Evolutionary conservation across 2,113 vertebrate genomes (phyloP).

Genomic region (Axis porcinus): DNA sequence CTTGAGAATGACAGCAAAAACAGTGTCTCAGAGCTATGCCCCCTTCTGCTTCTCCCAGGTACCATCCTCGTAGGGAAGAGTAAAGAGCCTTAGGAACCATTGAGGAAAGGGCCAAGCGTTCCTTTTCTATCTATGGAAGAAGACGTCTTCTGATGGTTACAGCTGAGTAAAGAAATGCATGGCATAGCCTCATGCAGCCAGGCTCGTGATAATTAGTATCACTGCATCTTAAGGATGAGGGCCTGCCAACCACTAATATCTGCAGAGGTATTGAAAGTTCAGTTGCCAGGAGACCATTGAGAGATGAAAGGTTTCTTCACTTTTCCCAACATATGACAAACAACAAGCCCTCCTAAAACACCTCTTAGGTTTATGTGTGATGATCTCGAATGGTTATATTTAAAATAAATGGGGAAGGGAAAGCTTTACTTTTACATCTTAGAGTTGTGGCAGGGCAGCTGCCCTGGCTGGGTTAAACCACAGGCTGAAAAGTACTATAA

Average conservation of each 20-base stretch:
- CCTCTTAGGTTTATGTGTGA: neutral
- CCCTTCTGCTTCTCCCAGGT: neutral
- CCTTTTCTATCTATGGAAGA: neutral
- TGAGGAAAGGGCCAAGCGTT: neutral
- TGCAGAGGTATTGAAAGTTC: neutral
- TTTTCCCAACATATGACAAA: neutral
- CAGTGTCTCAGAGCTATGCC: neutral
- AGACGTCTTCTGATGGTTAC: neutral
- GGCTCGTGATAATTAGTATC: neutral
- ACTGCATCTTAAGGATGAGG: neutral
- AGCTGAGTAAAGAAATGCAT: neutral
- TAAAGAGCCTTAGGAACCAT: neutral
- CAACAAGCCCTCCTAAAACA: neutral
- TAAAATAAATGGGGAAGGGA: neutral
- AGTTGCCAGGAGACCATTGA: neutral
- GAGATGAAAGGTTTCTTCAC: neutral
- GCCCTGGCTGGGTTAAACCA: neutral
- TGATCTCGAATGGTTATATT: neutral
- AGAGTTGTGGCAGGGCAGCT: neutral
- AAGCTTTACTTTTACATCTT: neutral
- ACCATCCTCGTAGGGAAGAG: neutral
- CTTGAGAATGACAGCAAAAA: neutral
- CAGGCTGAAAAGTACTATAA: neutral
- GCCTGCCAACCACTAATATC: neutral
- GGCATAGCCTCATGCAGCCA: neutral